Conservation (phyloP, 2,888 invertebrate species). For the Panorpa germanica region DNA sequence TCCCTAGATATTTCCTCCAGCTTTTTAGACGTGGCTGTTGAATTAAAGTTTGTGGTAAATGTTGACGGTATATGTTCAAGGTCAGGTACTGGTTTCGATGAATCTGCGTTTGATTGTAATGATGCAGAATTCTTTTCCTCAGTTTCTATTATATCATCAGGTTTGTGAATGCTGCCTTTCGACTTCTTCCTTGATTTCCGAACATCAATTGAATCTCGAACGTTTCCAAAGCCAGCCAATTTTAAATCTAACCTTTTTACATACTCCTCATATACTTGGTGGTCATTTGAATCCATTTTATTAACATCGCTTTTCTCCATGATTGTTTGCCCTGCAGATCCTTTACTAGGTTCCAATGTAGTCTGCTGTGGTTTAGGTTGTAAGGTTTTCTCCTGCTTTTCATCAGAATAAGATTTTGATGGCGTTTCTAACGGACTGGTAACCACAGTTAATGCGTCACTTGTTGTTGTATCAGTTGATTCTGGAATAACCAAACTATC, state of each 20-base stretch:
- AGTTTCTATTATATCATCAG: slow-evolving; percentile 8
- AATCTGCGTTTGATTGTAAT: slow-evolving; percentile 14
- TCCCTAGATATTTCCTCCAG: slow-evolving; percentile 62
- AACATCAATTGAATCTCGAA: slow-evolving; percentile 44
- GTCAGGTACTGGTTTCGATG: slow-evolving; percentile 19
- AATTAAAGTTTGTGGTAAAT: slow-evolving; percentile 22
- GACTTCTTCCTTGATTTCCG: slow-evolving; percentile 35
- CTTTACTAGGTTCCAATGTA: too few relatives aligned
- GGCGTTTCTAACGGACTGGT: slow-evolving; percentile 28
- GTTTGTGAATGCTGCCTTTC: slow-evolving; percentile 19
- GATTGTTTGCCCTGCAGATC: too few relatives aligned
- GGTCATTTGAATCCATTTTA: too few relatives aligned
- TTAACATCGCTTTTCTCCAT: too few relatives aligned
- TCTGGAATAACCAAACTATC: slow-evolving; percentile 36
- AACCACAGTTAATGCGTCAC: slow-evolving; percentile 32
- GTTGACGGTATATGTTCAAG: slow-evolving; percentile 20
- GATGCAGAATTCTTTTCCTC: slow-evolving; percentile 2
- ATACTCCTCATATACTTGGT: slow-evolving; percentile 41
- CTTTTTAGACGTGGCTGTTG: slow-evolving; percentile 37
- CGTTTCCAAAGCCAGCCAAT: slow-evolving; percentile 49
- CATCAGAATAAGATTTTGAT: too few relatives aligned
- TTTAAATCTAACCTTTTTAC: slow-evolving; percentile 44
- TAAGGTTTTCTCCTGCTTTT: too few relatives aligned
- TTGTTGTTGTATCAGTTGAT: slow-evolving; percentile 31
- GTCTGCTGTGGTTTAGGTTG: too few relatives aligned